Conservation (phyloP, 2,888 invertebrate species). For the Spilosoma lubricipeda region DNA sequence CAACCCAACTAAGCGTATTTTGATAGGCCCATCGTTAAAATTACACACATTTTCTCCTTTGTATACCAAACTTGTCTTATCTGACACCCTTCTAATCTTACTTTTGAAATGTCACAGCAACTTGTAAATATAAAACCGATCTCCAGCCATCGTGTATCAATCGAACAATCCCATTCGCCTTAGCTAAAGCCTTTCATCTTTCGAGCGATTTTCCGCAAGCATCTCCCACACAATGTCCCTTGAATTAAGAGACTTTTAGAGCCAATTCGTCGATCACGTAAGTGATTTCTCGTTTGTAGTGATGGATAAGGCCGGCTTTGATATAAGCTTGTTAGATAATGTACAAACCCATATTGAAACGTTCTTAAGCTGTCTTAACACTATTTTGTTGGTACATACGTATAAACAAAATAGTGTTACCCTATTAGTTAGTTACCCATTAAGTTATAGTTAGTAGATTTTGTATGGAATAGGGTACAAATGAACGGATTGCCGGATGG, state of each 20-base stretch:
- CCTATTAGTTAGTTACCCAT: no score
- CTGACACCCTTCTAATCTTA: background rate
- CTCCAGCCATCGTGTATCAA: constrained; percentile 43
- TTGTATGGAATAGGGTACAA: no score
- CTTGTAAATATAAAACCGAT: constrained; percentile 27
- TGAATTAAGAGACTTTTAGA: constrained; percentile 49
- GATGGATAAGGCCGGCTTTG: constrained; percentile 18
- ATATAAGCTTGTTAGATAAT: background rate
- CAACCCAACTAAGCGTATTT: no score
- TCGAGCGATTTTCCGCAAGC: constrained; percentile 45
- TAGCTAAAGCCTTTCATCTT: constrained; percentile 49
- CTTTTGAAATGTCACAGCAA: constrained; percentile 4
- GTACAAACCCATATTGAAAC: background rate
- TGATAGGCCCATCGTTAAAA: background rate
- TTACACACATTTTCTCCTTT: background rate
- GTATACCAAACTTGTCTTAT: background rate
- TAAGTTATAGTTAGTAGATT: no score
- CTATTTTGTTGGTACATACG: background rate
- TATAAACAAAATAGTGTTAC: background rate
- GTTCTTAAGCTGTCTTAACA: background rate
- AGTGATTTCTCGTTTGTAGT: constrained; percentile 46
- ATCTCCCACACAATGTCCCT: constrained; percentile 42
- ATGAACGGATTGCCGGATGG: no score
- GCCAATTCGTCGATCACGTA: constrained; percentile 44
- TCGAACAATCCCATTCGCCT: constrained; percentile 44